phyloP scores from a whole-genome alignment of 2,113 vertebrate species.

The Coregonus clupeaformis region DNA sequence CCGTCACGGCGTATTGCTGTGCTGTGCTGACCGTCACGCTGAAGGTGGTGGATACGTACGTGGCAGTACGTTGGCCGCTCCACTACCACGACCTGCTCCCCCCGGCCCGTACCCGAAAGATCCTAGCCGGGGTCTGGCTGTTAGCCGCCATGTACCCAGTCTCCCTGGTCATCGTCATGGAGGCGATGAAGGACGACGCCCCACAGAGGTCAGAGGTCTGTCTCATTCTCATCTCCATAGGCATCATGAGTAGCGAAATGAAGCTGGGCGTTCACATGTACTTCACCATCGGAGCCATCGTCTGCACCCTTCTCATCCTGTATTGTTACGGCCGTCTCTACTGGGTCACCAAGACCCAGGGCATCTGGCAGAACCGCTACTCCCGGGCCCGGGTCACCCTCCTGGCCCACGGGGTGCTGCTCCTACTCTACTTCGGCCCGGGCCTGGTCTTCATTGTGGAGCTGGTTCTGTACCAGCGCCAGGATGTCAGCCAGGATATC shows the following conservation, averaged over 20 bases:
- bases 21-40: constrained; percentile 75
- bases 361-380: constrained; percentile 74
- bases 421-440: constrained; percentile 73
- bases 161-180: constrained; percentile 61
- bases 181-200: neutral
- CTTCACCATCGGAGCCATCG: constrained; percentile 56
- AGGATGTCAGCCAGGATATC: constrained; percentile 26
- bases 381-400: constrained; percentile 78
- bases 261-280: constrained; percentile 53
- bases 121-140: constrained; percentile 68
- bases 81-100: constrained; percentile 69
- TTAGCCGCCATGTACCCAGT: constrained; percentile 67
- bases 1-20: constrained; percentile 64
- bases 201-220: constrained; percentile 47
- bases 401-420: constrained; percentile 71
- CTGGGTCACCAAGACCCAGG: constrained; percentile 72
- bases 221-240: constrained; percentile 64
- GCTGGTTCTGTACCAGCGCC: constrained; percentile 55
- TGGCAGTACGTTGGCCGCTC: constrained; percentile 76
- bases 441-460: constrained; percentile 72
- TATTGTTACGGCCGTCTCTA: constrained; percentile 80
- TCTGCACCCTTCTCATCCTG: constrained; percentile 68
- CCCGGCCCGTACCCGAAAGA: constrained; percentile 49
- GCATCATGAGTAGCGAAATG: constrained; percentile 30
- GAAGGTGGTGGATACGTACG: constrained; percentile 77